Base-by-base conservation (phyloP, 1,140 invertebrate species). In the Limonius californicus region DNA sequence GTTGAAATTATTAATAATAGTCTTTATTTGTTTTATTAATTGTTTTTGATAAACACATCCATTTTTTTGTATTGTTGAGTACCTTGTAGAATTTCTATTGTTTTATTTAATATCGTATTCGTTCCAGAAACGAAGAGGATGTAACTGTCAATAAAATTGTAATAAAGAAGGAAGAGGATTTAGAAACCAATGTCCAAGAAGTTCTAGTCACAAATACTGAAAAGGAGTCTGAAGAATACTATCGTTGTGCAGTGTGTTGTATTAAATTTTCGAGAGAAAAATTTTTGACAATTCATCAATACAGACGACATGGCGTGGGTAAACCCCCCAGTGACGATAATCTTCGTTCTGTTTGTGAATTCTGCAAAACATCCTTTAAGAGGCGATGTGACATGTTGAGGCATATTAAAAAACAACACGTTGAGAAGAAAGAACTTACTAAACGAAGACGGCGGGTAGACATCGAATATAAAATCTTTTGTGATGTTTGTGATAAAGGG, bases 401-500 rank as follows among this genome's bases (percentile, higher is more conserved):
- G 9, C 50, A 54, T 23, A 6, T 54, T 4, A 54, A n/a, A 23
- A 16, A 55, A 8, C 20, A 16, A 23, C 20, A 55, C 16, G 14
- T 32, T 15, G 47, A 23, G 7, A 53, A 53, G 7, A 4, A 55
- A 23, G 3, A 12, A 3, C 12, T 18, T 2, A 8, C 30, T 8
- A 55, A 55, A 23, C 23, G 35, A 39, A 39, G 35, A 39, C 2
- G 35, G 11, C 2, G 35, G 16, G 27, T 14, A 8, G 61, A 62
- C 11, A 62, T 62, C 15, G 32, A 15, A 8, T 62, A 62, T 27
- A 50, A 62, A 35, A 53, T 63, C 7, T 61, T 57, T 57, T 67
- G 66, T 43, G 43, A 64, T 15, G 57, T 65, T 53, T 65, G 66
- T 30, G 27, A 61, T 19, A 59, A 60, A 54, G 64, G 63, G 15